phyloP scores from a whole-genome alignment of 1,140 invertebrate species.

The Pogonognathellus flavescens region DNA sequence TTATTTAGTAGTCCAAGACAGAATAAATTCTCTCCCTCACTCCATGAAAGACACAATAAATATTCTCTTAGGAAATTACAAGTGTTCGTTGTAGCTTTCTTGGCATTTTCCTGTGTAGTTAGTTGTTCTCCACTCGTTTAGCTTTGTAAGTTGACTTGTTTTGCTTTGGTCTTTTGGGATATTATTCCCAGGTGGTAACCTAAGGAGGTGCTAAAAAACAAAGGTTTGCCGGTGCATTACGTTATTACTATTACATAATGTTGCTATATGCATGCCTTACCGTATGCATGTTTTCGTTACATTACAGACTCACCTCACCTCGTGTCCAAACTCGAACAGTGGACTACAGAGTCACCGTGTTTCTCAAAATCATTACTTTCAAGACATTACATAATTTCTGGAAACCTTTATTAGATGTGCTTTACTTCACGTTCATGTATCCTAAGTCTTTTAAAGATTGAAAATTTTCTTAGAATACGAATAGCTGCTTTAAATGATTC shows the following conservation, averaged over 20 bases:
- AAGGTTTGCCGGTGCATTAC: conserved; percentile 9
- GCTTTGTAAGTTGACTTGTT: conserved; percentile 4
- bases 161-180: conserved; percentile 11
- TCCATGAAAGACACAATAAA: conserved; percentile 47
- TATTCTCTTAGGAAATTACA: conserved; percentile 39
- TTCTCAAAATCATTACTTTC: too few relatives aligned
- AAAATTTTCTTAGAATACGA: too few relatives aligned
- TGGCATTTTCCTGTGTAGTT: not conserved
- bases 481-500: too few relatives aligned
- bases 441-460: too few relatives aligned
- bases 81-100: not conserved
- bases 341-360: too few relatives aligned
- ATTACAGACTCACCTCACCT: too few relatives aligned
- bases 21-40: conserved; percentile 34
- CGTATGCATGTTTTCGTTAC: too few relatives aligned
- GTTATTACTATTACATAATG: not conserved
- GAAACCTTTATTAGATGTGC: too few relatives aligned
- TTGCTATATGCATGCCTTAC: too few relatives aligned
- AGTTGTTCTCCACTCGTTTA: conserved; percentile 1
- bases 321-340: too few relatives aligned
- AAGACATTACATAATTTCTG: too few relatives aligned
- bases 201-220: not conserved
- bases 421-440: too few relatives aligned
- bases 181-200: conserved; percentile 18
- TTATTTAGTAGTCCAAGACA: not conserved